Conservation (phyloP, 2,888 invertebrate genomes). For the Spodoptera littoralis region DNA sequence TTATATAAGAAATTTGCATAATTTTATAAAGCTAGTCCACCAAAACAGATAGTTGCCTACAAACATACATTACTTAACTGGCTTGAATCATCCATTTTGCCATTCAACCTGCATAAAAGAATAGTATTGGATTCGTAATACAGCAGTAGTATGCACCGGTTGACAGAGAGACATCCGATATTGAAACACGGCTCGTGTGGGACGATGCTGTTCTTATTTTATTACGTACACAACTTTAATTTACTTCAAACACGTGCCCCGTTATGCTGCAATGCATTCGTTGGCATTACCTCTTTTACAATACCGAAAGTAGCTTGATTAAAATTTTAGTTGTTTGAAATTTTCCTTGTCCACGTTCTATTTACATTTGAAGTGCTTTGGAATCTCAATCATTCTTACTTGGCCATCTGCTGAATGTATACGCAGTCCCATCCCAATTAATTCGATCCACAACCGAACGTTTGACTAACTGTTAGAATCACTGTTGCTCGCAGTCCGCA, state of each 20-base stretch:
- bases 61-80: not conserved
- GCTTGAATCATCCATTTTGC: not conserved
- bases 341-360: no score
- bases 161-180: slow-evolving; percentile 33
- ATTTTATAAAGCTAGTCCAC: no score
- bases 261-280: slow-evolving; percentile 19
- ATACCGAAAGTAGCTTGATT: no score
- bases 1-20: no score
- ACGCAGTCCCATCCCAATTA: no score
- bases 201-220: slow-evolving; percentile 25
- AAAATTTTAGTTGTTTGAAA: no score
- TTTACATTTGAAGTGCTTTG: no score
- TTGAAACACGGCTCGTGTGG: slow-evolving; percentile 24
- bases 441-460: no score
- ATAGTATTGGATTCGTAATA: slow-evolving; percentile 44
- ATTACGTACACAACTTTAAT: slow-evolving; percentile 31
- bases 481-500: not conserved
- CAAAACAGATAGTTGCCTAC: not conserved
- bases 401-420: no score
- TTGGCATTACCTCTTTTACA: no score
- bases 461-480: no score
- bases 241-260: slow-evolving; percentile 27
- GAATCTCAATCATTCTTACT: no score
- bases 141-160: slow-evolving; percentile 28
- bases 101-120: slow-evolving; percentile 15